Evolutionary conservation across 2,113 vertebrate genomes (phyloP).

Genomic region (Todiramphus chloris): DNA sequence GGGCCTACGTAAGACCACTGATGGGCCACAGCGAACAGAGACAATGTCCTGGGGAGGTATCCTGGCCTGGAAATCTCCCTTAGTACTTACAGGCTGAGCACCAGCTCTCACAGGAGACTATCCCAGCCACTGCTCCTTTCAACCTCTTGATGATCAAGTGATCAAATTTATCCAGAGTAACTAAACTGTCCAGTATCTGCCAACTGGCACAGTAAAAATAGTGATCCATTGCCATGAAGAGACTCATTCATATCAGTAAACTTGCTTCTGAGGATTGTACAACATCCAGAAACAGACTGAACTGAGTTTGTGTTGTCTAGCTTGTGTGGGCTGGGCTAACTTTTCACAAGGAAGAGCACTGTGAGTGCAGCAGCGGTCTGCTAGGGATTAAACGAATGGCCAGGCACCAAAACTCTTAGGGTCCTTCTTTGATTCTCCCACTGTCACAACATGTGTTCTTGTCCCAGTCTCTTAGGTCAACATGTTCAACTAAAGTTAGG

Average conservation of each 20-base stretch:
- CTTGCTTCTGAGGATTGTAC: neutral
- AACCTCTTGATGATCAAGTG: neutral
- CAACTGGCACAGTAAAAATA: neutral
- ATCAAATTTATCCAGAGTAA: neutral
- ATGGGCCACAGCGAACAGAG: neutral
- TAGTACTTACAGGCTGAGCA: neutral
- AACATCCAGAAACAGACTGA: neutral
- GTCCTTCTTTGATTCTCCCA: neutral
- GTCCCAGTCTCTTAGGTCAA: neutral
- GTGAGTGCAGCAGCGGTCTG: neutral
- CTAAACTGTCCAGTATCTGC: neutral
- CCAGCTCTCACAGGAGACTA: neutral
- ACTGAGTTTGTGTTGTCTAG: neutral
- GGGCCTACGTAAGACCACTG: neutral
- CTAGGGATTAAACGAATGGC: neutral
- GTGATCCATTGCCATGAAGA: neutral
- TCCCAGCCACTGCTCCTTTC: neutral
- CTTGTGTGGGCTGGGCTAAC: neutral
- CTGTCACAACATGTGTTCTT: fast-evolving
- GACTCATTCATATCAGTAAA: neutral
- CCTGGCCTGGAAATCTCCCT: neutral
- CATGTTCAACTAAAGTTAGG: neutral
- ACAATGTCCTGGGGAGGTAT: neutral
- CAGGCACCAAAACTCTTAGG: neutral
- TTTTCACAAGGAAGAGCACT: neutral